A percentile compares a stretch with the other conserved stretches of the same genome.
These are phyloP conservation scores for Drosophila lacicola DNA, from an alignment of 2,888 invertebrate species.

Conservation along the genomic window DNA sequence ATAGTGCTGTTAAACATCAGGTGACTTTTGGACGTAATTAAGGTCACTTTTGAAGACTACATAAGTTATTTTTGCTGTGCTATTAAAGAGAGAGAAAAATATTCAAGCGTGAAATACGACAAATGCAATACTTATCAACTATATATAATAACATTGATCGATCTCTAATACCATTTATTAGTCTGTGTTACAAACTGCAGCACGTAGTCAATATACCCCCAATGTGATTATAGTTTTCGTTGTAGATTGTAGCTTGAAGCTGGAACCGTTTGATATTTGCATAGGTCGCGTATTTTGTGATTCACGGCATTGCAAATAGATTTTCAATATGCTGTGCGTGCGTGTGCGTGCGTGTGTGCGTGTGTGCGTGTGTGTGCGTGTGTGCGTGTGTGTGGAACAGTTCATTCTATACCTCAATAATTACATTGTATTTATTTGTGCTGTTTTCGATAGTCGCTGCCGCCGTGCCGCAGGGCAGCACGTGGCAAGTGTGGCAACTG, in stretches of 20 bases:
- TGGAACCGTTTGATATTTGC: constrained; percentile 61
- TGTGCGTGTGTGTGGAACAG: constrained; percentile 19
- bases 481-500: constrained; percentile 16
- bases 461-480: constrained; percentile 38
- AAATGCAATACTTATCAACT: too few species aligned
- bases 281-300: constrained; percentile 70
- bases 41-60: too few species aligned
- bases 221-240: neutral
- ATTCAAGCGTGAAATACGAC: too few species aligned
- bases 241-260: constrained; percentile 38
- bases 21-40: too few species aligned
- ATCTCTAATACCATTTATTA: too few species aligned
- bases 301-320: constrained; percentile 69
- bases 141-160: too few species aligned
- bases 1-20: too few species aligned
- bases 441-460: constrained; percentile 55
- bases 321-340: constrained; percentile 43
- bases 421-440: constrained; percentile 75
- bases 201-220: constrained; percentile 9
- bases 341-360: neutral
- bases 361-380: constrained; percentile 11
- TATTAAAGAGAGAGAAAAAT: too few species aligned
- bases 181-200: too few species aligned
- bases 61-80: too few species aligned
- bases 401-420: constrained; percentile 70